phyloP scores from a whole-genome alignment of 2,888 invertebrate genomes.

The Leptopilina syphax region DNA sequence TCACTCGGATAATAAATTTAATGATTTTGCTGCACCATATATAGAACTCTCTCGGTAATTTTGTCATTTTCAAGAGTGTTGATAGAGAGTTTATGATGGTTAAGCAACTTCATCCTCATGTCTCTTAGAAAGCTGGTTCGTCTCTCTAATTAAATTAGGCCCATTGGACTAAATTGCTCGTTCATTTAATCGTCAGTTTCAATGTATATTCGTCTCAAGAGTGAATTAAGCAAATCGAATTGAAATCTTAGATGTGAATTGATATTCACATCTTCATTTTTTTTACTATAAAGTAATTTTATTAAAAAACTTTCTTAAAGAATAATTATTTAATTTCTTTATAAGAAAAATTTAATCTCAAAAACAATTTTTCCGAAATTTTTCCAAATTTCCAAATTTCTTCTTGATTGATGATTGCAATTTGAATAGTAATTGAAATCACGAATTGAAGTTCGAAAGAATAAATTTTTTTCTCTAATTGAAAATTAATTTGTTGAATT shows the following conservation, averaged over 20 bases:
- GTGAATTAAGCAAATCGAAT: constrained; percentile 53
- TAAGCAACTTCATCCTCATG: constrained; percentile 27
- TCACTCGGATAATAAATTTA: not conserved
- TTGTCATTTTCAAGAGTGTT: constrained; percentile 26
- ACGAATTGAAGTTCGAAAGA: too few relatives aligned
- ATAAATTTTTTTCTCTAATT: too few relatives aligned
- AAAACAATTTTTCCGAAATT: too few relatives aligned
- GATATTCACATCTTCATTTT: not conserved
- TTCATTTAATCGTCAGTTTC: constrained; percentile 57
- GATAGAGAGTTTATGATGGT: constrained; percentile 28
- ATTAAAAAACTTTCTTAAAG: too few relatives aligned
- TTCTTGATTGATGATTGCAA: too few relatives aligned
- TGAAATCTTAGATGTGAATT: constrained; percentile 52
- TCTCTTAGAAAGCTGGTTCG: constrained; percentile 45
- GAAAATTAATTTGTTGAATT: too few relatives aligned
- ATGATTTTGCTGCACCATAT: constrained; percentile 28
- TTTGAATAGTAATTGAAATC: too few relatives aligned
- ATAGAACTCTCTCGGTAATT: constrained; percentile 1
- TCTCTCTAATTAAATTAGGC: constrained; percentile 60
- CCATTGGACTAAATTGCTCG: constrained; percentile 59
- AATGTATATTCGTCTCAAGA: constrained; percentile 58
- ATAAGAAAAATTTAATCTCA: too few relatives aligned
- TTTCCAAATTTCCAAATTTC: too few relatives aligned
- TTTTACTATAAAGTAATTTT: not conserved
- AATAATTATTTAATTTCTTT: too few relatives aligned